Evolutionary conservation across 2,888 invertebrate genomes (phyloP), one percentile per base, ranked within the genome.

Genomic region (Platycheirus rosarum): DNA sequence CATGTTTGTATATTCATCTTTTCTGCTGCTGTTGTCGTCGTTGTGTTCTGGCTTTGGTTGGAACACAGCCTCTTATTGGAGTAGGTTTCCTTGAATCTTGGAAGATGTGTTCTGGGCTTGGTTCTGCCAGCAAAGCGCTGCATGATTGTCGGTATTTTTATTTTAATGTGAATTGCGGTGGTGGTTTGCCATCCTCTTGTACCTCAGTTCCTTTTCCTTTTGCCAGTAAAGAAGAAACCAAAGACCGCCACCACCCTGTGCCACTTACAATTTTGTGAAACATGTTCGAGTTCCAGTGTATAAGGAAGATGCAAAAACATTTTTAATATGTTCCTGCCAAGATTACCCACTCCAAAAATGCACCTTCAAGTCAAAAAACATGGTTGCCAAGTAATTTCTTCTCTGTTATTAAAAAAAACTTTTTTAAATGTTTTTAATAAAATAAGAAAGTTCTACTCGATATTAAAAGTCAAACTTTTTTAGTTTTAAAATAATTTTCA

Each of bases 101-200:
- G 23, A 62, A 70, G 46, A 82, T 63, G 49, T 66, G 62, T 7
- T 32, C 8, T 66, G 29, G 16, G 35, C 16, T 51, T 35, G 16
- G 20, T 49, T 57, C 11, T 18, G 23, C 48, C 57, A 48, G 48
- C 49, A 55, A 73, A 77, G 68, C 63, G 71, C 68, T 63, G 49
- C 73, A 82, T 66, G 77, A 77, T 82, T 73, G 71, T 68, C 77
- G 82, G 68, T 82, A 82, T 82, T 68, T 82, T 73, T 71, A 73
- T 82, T 77, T 80, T 80, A 80, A 80, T 82, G 77, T 77, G 82
- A 82, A 82, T 68, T 77, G 82, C 77, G 82, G 82, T 73, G 63
- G 77, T 70, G 82, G 82, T 82, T 77, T 71, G 40, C 55, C 48
- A 46, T 48, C 69, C 8, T 5, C 68, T 11, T 8, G 9, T 14